These are phyloP conservation scores for Zeus faber DNA, from an alignment of 2,113 vertebrate genomes.

Conservation along the genomic window DNA sequence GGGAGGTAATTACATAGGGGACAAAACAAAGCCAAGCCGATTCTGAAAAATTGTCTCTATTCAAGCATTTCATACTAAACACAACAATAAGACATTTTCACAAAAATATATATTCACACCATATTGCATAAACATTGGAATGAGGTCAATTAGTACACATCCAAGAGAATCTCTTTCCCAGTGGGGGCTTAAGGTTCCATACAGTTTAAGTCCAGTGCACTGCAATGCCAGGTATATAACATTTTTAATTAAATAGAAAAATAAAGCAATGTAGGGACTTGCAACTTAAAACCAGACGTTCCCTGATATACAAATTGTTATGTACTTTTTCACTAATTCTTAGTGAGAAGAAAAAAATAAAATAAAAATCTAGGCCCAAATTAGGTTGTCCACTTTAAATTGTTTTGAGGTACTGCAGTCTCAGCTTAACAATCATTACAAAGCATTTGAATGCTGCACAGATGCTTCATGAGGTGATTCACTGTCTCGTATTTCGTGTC, in stretches of 20 bases:
- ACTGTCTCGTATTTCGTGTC: too few relatives aligned
- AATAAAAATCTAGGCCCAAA: background rate
- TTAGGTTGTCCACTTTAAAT: background rate
- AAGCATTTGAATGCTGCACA: too few relatives aligned
- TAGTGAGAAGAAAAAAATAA: background rate
- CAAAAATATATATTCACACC: constrained; percentile 59
- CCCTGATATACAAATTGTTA: constrained; percentile 19
- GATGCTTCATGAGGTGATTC: too few relatives aligned
- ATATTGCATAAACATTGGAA: constrained; percentile 69
- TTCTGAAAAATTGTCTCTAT: constrained; percentile 37
- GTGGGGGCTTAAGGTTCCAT: constrained; percentile 22
- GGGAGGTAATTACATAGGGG: constrained; percentile 52
- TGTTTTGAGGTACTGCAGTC: constrained; percentile 33
- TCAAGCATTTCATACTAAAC: constrained; percentile 31
- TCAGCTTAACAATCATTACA: too few relatives aligned
- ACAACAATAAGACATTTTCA: constrained; percentile 35
- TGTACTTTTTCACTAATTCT: constrained; percentile 15
- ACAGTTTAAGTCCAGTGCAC: constrained; percentile 35
- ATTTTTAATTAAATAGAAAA: constrained; percentile 1
- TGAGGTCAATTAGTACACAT: constrained; percentile 48
- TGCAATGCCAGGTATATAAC: constrained; percentile 20
- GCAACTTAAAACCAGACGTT: constrained; percentile 15
- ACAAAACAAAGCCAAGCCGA: constrained; percentile 5
- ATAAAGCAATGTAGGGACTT: background rate
- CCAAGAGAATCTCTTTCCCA: constrained; percentile 30